A percentile compares a stretch with the other conserved stretches of the same genome.
These are phyloP conservation scores for Torymus aiolomorphi DNA, from an alignment of 2,888 invertebrate species.

Conservation along the genomic window DNA sequence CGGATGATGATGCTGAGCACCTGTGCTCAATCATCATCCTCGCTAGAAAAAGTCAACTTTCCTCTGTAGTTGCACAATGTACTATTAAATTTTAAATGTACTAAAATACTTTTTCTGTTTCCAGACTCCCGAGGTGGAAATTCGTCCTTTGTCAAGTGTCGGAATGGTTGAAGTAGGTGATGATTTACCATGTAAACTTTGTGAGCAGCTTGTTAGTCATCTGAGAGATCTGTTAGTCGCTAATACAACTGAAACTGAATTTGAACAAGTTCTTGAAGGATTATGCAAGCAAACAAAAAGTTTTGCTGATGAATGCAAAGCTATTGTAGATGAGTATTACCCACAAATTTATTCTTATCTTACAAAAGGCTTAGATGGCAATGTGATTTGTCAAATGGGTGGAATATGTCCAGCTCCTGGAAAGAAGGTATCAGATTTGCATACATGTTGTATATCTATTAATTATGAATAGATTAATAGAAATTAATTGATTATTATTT, in stretches of 20 bases:
- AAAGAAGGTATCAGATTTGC: slow-evolving; percentile 58
- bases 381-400: slow-evolving; percentile 83
- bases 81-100: too few species aligned
- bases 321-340: slow-evolving; percentile 88
- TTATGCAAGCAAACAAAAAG: slow-evolving; percentile 87
- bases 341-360: slow-evolving; percentile 84
- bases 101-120: too few species aligned
- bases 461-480: slow-evolving; percentile 15
- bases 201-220: slow-evolving; percentile 88
- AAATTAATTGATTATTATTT: slow-evolving; percentile 5
- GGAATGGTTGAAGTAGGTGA: slow-evolving; percentile 79
- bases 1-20: too few species aligned
- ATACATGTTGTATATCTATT: slow-evolving; percentile 15
- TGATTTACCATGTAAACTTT: slow-evolving; percentile 89
- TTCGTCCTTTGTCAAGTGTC: slow-evolving; percentile 78
- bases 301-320: slow-evolving; percentile 83
- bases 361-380: slow-evolving; percentile 82
- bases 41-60: too few species aligned
- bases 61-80: too few species aligned
- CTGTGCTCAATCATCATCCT: too few species aligned
- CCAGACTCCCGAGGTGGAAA: slow-evolving; percentile 76
- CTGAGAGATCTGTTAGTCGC: slow-evolving; percentile 87
- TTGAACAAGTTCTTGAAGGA: slow-evolving; percentile 85
- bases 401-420: slow-evolving; percentile 80
- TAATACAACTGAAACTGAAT: slow-evolving; percentile 90